Evolutionary conservation across 2,888 invertebrate genomes (phyloP).

Genomic region (Seira ritae): DNA sequence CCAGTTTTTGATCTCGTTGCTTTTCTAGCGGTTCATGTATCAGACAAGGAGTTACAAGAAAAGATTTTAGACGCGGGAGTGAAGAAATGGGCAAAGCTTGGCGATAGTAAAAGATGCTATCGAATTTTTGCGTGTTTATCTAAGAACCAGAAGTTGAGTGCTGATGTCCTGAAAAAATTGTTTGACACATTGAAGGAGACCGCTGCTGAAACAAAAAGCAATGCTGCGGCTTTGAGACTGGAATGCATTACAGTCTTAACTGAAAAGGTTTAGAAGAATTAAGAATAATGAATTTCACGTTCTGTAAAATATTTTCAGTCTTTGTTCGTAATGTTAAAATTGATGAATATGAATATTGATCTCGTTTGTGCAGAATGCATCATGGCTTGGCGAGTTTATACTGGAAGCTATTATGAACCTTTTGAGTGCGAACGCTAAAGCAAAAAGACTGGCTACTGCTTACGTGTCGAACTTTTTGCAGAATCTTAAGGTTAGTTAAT

Average conservation of each 20-base stretch:
- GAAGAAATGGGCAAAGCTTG: constrained; percentile 45
- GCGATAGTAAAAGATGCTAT: constrained; percentile 65
- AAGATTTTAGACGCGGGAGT: constrained; percentile 50
- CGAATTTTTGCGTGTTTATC: constrained; percentile 62
- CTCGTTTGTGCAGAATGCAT: constrained; percentile 60
- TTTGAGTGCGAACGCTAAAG: constrained; percentile 69
- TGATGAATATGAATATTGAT: too few relatives aligned
- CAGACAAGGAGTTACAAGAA: constrained; percentile 38
- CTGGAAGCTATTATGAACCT: constrained; percentile 70
- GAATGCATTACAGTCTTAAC: constrained; percentile 64
- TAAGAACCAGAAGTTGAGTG: constrained; percentile 51
- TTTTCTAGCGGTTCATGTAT: constrained; percentile 43
- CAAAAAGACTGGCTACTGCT: constrained; percentile 61
- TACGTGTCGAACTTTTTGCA: constrained; percentile 50
- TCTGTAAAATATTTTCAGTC: background rate
- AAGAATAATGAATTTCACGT: background rate
- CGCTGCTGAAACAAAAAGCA: constrained; percentile 69
- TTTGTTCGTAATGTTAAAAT: background rate
- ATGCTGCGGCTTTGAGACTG: constrained; percentile 69
- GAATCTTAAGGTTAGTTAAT: constrained; percentile 57
- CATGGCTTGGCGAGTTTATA: constrained; percentile 65
- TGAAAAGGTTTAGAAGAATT: constrained; percentile 43
- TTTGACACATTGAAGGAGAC: constrained; percentile 55
- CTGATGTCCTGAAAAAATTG: constrained; percentile 41
- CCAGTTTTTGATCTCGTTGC: constrained; percentile 69